Conservation (phyloP, 2,888 invertebrate genomes). For the Lordiphosa andalusiaca region DNA sequence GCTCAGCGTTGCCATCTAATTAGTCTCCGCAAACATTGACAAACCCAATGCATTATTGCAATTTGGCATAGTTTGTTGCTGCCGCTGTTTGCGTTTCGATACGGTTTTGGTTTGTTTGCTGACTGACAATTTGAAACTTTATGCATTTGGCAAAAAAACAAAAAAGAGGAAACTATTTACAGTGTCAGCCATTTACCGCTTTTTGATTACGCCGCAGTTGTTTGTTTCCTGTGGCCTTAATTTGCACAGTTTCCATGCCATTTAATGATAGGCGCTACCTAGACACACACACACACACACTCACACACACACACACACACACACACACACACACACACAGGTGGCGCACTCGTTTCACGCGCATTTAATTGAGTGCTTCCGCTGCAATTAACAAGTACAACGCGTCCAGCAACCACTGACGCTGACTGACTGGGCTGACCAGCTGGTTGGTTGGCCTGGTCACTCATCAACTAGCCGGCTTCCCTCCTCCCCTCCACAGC, state of each 20-base stretch:
- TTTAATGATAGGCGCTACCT: conserved; percentile 44
- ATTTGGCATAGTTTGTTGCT: conserved; percentile 18
- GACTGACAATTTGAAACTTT: conserved; percentile 56
- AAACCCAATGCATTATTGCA: conserved; percentile 47
- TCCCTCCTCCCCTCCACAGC: conserved; percentile 39
- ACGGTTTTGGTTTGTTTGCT: conserved; percentile 37
- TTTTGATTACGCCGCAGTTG: conserved; percentile 72
- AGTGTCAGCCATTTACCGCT: conserved; percentile 66
- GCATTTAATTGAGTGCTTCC: conserved; percentile 74
- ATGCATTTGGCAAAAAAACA: conserved; percentile 58
- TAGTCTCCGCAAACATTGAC: conserved; percentile 56
- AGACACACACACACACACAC: conserved; percentile 3
- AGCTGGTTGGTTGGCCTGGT: conserved; percentile 33
- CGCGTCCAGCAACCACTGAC: conserved; percentile 49
- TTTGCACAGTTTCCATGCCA: conserved; percentile 38
- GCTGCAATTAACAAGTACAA: conserved; percentile 72
- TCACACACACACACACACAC: conserved; percentile 4
- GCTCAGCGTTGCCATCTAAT: conserved; percentile 46
- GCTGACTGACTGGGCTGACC: conserved; percentile 16
- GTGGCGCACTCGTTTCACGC: conserved; percentile 72
- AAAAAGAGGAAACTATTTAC: conserved; percentile 51
- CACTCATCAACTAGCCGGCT: conserved; percentile 23
- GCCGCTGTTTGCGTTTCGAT: conserved; percentile 14
- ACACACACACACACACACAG: conserved; percentile 32
- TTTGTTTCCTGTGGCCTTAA: conserved; percentile 71